Evolutionary conservation across 1,140 invertebrate genomes (phyloP), one percentile per base, ranked within the genome.

Genomic region (Pantala flavescens): DNA sequence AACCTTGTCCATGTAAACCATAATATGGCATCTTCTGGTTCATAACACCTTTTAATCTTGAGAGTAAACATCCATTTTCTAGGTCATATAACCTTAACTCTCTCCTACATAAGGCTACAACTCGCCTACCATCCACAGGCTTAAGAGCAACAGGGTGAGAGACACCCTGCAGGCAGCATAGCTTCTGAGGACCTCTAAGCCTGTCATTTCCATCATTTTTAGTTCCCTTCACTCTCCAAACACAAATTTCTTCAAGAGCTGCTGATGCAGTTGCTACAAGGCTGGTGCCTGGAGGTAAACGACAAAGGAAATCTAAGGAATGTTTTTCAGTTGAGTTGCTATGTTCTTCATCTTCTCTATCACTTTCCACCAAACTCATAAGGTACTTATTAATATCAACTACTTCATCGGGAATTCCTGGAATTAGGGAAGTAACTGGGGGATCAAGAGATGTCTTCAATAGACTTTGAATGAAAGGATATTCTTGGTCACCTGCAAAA

Each of bases 1-100:
- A 92, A 23, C 88, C 87, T 63, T 87, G 81, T 83, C 93, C 91
- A 81, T 94, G 91, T 7, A 94, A 85, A 1, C 92, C 93, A 83
- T 90, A 95, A 81, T 89, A 94, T 43, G 93, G 92, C 93, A 95
- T 94, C 83, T 94, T 94, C 80, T 95, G 92, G 84, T 95, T 95
- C 91, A 96, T 94, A 2, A 95, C 92, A 43, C 93, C 87, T 79
- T 78, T 78, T 19, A 72, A 24, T 24, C 93, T 89, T 11, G 88
- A 88, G 43, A 91, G 77, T 78, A 91, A 87, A 73, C 83, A 83
- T 74, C 92, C 93, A 81, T 87, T 86, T 79, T 94, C 87, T 16
- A 95, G 82, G 83, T 95, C 89, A 78, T 92, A 93, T 19, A 94
- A 87, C 75, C 88, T 85, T 7, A 95, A 86, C 81, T 95, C 92